Base-by-base conservation (phyloP, 2,888 invertebrate species). In the Adelognathus sp. region DNA sequence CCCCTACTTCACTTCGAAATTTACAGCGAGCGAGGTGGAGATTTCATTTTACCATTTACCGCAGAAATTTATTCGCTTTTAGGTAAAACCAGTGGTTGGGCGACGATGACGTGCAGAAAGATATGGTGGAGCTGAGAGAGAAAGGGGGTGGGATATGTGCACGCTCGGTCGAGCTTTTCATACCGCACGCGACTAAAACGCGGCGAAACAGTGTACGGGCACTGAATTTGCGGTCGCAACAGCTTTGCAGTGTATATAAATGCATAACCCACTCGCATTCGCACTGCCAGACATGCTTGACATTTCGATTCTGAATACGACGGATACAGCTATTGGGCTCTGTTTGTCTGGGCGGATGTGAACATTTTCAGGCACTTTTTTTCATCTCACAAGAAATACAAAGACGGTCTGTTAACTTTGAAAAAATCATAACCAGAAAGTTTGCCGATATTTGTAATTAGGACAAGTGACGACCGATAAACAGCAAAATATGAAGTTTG, bases 11-110 rank as follows among this genome's bases (percentile, higher is more conserved):
- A 39, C 44, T 21, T 46, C 18, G 52, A 66, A 72, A 31, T 63
- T 18, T 61, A 70, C 69, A 54, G 69, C 83, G 84, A n/a, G 81
- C 84, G 82, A 80, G 83, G 86, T 84, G 81, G 83, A 84, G 87
- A 87, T 88, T 88, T 88, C 86, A 86, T 88, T 88, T 87, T 82
- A 86, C 86, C 84, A 86, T 88, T 87, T 87, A 86, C 81, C 83
- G 76, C 74, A n/a, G 81, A 83, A 87, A 87, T 88, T 86, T 87
- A 86, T 86, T 86, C 83, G 85, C 52, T 71, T 27, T 7, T 14
- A 18, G 29, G 52, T 18, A 18, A 24, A 50, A 50, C 24, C 77
- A 56, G 72, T 66, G 63, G 71, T 6, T 58, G 11, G 29, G 29
- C n/a, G n/a, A n/a, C n/a, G 27, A 24, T 29, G 67, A 39, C 29